phyloP scores from a whole-genome alignment of 2,888 invertebrate genomes.

The Chloroclysta siterata region DNA sequence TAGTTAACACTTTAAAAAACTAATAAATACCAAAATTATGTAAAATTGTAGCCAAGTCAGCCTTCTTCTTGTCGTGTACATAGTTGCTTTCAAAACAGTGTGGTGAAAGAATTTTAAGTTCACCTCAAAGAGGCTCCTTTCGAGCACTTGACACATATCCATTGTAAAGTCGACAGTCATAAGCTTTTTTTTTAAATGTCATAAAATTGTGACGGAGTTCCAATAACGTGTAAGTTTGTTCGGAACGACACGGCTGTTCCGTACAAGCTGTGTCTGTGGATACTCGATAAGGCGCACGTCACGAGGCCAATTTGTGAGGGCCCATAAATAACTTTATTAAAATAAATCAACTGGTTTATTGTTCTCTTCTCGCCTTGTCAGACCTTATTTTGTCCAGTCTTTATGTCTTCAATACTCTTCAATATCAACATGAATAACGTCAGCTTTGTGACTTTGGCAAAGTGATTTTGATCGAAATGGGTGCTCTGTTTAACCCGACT shows the following conservation, averaged over 20 bases:
- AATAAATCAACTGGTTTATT: conserved; percentile 82
- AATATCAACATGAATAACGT: conserved; percentile 26
- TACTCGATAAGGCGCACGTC: conserved; percentile 75
- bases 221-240: no score
- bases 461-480: conserved; percentile 14
- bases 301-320: conserved; percentile 79
- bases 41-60: no score
- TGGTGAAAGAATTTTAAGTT: no score
- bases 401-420: conserved; percentile 43
- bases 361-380: conserved; percentile 78
- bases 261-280: conserved; percentile 40
- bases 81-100: no score
- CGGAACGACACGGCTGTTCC: conserved; percentile 4
- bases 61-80: no score
- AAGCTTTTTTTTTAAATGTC: no score
- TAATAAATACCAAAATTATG: no score
- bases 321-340: conserved; percentile 83
- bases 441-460: conserved; percentile 18
- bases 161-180: no score
- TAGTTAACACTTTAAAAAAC: no score
- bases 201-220: no score
- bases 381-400: conserved; percentile 61
- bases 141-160: no score
- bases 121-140: no score
- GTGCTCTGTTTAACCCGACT: not conserved